phyloP scores from a whole-genome alignment of 1,140 invertebrate genomes.

The Neodiprion virginianus region DNA sequence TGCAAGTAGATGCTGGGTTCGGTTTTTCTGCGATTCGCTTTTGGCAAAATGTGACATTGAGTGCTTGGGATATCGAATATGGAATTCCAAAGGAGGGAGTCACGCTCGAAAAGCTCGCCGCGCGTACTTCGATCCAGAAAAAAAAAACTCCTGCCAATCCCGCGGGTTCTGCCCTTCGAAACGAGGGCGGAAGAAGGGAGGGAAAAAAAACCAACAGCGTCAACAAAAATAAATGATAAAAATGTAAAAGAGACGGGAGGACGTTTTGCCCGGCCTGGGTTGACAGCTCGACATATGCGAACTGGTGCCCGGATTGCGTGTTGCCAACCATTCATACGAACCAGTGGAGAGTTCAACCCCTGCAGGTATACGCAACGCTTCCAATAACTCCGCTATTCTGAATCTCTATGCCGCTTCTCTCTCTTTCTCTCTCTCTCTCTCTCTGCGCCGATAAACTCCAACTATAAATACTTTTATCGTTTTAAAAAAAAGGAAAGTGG shows the following conservation, averaged over 20 bases:
- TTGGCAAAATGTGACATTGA: too few relatives aligned
- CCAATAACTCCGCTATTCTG: not conserved
- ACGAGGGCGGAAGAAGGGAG: too few relatives aligned
- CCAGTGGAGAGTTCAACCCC: not conserved
- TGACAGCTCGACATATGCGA: conserved; percentile 2
- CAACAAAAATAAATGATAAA: too few relatives aligned
- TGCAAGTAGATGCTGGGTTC: too few relatives aligned
- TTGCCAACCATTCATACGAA: not conserved
- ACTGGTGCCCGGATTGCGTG: not conserved
- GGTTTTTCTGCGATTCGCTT: too few relatives aligned
- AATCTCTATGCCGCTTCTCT: not conserved
- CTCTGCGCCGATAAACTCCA: not conserved
- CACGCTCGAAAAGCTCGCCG: too few relatives aligned
- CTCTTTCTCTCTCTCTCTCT: not conserved
- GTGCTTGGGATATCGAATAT: too few relatives aligned
- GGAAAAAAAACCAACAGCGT: too few relatives aligned
- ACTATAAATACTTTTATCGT: conserved; percentile 2
- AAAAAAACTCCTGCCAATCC: too few relatives aligned
- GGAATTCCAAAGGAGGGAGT: too few relatives aligned
- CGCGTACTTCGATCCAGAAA: too few relatives aligned
- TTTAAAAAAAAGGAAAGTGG: not conserved
- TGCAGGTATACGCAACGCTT: not conserved
- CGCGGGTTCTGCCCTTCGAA: too few relatives aligned
- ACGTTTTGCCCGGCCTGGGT: not conserved
- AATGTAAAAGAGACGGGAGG: not conserved